These are phyloP conservation scores for Carpatolechia fugitivella DNA, from an alignment of 2,888 invertebrate genomes.

Conservation along the genomic window DNA sequence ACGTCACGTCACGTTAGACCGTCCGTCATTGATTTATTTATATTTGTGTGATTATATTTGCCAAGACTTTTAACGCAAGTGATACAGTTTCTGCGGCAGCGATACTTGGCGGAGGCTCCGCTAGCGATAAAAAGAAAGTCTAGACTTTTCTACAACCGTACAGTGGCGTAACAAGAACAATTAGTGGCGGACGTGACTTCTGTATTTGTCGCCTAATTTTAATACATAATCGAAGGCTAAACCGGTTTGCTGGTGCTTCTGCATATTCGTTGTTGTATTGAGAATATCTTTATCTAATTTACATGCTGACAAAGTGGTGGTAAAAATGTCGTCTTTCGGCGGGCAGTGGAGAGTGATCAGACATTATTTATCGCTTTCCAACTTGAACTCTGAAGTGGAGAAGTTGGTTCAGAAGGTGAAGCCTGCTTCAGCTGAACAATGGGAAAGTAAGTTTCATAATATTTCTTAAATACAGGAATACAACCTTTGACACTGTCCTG, in stretches of 20 bases:
- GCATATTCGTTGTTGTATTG: background rate
- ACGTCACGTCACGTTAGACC: constrained; percentile 44
- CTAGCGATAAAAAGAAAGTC: constrained; percentile 19
- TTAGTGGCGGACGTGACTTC: constrained; percentile 26
- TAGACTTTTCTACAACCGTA: constrained; percentile 21
- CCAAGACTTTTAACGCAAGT: constrained; percentile 30
- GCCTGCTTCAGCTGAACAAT: constrained; percentile 58
- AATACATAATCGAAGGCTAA: constrained; percentile 8
- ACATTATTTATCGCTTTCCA: constrained; percentile 59
- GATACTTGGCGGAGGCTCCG: constrained; percentile 16
- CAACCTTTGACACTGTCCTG: too few relatives aligned
- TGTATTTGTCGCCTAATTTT: constrained; percentile 15
- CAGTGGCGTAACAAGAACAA: constrained; percentile 16
- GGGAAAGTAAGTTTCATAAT: constrained; percentile 58
- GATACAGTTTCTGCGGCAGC: constrained; percentile 13
- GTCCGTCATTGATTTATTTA: constrained; percentile 61
- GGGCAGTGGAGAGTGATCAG: constrained; percentile 68
- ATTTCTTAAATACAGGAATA: background rate
- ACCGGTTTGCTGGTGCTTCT: constrained; percentile 7
- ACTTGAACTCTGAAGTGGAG: constrained; percentile 60
- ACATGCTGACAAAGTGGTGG: constrained; percentile 10
- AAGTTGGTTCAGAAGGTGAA: constrained; percentile 60
- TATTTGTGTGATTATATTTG: constrained; percentile 39
- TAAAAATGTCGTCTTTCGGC: constrained; percentile 62
- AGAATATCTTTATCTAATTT: background rate